Conservation (phyloP, 2,888 invertebrate species). For the Bugulina stolonifera region DNA sequence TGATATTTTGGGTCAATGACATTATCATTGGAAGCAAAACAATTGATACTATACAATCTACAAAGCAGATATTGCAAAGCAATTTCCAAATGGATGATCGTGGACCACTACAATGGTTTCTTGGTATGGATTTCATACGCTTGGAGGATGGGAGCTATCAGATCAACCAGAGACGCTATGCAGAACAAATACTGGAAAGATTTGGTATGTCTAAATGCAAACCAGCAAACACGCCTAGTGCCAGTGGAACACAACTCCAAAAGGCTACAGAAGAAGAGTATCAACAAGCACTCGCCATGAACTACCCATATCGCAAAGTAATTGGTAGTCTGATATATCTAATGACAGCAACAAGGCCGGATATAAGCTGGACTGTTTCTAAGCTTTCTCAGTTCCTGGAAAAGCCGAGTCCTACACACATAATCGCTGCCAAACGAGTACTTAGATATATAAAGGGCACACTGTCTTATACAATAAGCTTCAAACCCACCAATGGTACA, state of each 20-base stretch:
- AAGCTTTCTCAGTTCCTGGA: background rate
- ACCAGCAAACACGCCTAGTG: background rate
- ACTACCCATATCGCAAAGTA: background rate
- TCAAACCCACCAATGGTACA: background rate
- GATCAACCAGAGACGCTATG: background rate
- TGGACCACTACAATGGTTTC: background rate
- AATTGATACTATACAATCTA: background rate
- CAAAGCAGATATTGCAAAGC: background rate
- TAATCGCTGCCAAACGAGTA: background rate
- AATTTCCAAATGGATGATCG: background rate
- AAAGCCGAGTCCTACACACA: background rate
- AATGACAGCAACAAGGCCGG: background rate
- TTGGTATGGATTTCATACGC: background rate
- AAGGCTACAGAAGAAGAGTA: background rate
- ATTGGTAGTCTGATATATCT: background rate
- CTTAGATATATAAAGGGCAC: background rate
- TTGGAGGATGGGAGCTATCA: background rate
- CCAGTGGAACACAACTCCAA: background rate
- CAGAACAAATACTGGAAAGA: background rate
- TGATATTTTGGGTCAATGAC: conserved; percentile 14
- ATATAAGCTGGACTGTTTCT: background rate
- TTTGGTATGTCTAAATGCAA: conserved; percentile 12
- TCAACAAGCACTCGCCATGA: background rate
- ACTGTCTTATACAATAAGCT: background rate
- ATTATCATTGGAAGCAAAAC: background rate